A percentile compares a stretch with the other conserved stretches of the same genome.
Conservation (phyloP, 2,888 invertebrate species). For the Syrista parreyssii region DNA sequence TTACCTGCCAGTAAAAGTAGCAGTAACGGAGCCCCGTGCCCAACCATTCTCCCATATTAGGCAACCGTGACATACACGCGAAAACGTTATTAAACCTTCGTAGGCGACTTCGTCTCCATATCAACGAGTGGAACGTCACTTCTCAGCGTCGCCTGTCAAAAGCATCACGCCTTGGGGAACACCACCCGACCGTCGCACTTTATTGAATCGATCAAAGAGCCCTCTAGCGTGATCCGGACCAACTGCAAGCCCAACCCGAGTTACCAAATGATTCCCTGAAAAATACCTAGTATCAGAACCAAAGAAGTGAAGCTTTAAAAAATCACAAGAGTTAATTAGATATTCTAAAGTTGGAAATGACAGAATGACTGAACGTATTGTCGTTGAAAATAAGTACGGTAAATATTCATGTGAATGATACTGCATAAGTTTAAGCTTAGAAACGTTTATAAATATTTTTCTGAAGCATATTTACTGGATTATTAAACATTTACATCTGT, state of each 20-base stretch:
- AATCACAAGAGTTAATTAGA: not conserved
- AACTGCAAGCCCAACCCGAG: not conserved
- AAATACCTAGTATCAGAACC: not conserved
- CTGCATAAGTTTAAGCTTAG: not conserved
- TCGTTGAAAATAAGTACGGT: not conserved
- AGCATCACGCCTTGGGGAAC: constrained; percentile 35
- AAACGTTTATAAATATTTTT: not conserved
- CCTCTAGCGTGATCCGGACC: not conserved
- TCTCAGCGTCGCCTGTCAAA: constrained; percentile 46
- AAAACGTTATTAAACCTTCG: constrained; percentile 33
- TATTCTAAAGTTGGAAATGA: not conserved
- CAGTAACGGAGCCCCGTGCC: constrained; percentile 54
- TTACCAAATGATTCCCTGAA: not conserved
- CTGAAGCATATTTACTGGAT: not conserved
- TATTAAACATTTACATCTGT: not conserved
- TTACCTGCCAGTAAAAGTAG: constrained; percentile 60
- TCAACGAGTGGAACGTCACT: constrained; percentile 5
- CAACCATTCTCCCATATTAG: constrained; percentile 64
- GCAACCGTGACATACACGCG: constrained; percentile 30
- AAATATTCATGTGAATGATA: not conserved
- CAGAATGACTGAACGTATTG: not conserved
- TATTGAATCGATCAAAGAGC: constrained; percentile 27
- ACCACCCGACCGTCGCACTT: constrained; percentile 18
- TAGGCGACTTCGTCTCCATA: constrained; percentile 33
- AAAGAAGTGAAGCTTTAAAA: not conserved